Evolutionary conservation across 2,888 invertebrate species (phyloP), one percentile per base, ranked within the genome.

Genomic region (Lathronympha strigana): DNA sequence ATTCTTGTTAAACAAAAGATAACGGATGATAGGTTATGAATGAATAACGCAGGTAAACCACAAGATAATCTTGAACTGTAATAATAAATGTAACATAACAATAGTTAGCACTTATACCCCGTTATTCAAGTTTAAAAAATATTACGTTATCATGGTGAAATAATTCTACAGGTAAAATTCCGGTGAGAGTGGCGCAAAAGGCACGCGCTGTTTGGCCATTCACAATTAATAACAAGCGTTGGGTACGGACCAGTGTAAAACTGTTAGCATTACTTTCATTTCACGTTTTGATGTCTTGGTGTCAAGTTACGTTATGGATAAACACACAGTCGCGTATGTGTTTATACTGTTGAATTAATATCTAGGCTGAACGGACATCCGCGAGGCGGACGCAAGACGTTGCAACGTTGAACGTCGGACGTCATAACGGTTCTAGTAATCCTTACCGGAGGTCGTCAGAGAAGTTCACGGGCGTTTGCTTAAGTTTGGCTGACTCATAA

Each of bases 341-440:
- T 43, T 47, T 23, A 2, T n/a, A n/a, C n/a, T n/a, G n/a, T n/a
- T n/a, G n/a, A n/a, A 5, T 47, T n/a, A 23, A 6, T 23, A 25
- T n/a, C 47, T 23, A 47, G 47, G 47, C 21, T 31, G 19, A 23
- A 49, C 64, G 64, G 64, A 64, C 58, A 60, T 64, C 64, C 58
- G 45, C 53, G 25, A 40, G 8, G n/a, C n/a, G 31, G 8, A 40
- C 51, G 43, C 19, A 38, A 61, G 19, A 40, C n/a, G 15, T 23
- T 21, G 38, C 38, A 9, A 8, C 43, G 13, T 9, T 25, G 19
- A 9, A 8, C 43, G 13, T 9, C 36, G 19, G 8, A 15, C 58
- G 64, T 64, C 64, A 64, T 15, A 23, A 33, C 33, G 36, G 58
- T 64, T 64, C 64, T 60, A 23, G 51, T 45, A 51, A 64, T 58